Evolutionary conservation across 2,113 vertebrate species (phyloP), one percentile per base, ranked within the genome.

Genomic region (Mystacornis crossleyi): DNA sequence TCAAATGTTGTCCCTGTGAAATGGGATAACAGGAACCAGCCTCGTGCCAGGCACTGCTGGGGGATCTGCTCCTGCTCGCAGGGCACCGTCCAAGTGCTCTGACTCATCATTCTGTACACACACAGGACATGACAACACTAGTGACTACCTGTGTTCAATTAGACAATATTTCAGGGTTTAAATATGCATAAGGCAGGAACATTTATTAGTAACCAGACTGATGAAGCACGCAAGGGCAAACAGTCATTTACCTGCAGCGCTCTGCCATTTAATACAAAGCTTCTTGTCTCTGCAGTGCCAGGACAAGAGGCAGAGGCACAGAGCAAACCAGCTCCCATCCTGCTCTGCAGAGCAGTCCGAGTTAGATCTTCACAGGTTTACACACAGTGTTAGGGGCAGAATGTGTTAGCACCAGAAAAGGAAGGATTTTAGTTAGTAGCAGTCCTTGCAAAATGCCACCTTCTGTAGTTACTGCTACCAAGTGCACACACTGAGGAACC

Each of bases 141-240:
- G 29, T 89, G 79, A 86, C 94, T 89, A 26, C 73, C 24, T 51
- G 53, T 73, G 60, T 21, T 71, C 87, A 95, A 95, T 51, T 92
- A 94, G 81, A 97, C 75, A 85, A 19, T 47, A 60, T 96, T 98
- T 95, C 80, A 91, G 92, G 93, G 95, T 94, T 93, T 86, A 95
- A 97, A 96, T 93, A 90, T 93, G 86, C 87, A 66, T 61, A 78
- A 86, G 84, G 91, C 62, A 75, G 80, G 60, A 80, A 84, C 82
- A 66, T 53, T 69, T 29, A 89, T 92, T 93, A 90, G 77, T 89
- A 93, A 69, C 55, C 26, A 93, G 88, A 80, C 53, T 50, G 73
- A 92, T 82, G 70, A 91, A 96, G 92, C 95, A 90, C 6, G 2
- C 57, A 57, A 93, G 75, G 91, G 92, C 90, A 97, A 96, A 84